Percentiles rank a stretch among this genome's conserved stretches.
phyloP scores from a whole-genome alignment of 2,888 invertebrate genomes.

The Tridacna crocea region DNA sequence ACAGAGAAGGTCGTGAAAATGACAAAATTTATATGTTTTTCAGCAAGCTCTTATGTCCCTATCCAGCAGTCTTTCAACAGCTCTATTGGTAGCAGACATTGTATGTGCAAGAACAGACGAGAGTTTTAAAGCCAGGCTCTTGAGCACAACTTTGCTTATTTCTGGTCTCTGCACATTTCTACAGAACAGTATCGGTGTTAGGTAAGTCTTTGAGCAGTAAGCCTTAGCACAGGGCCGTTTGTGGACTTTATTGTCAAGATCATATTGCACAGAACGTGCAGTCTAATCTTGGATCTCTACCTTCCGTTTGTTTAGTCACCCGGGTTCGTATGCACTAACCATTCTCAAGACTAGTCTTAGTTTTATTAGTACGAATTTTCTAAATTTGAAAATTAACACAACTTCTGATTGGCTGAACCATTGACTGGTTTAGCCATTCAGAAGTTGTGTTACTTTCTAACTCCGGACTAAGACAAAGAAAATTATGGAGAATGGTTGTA shows the following conservation, averaged over 20 bases:
- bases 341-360: too few species aligned
- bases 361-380: too few species aligned
- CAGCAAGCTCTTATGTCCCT: slow-evolving; percentile 66
- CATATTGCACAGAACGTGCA: too few species aligned
- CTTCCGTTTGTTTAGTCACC: not conserved
- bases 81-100: slow-evolving; percentile 60
- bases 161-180: slow-evolving; percentile 64
- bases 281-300: not conserved
- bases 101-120: slow-evolving; percentile 62
- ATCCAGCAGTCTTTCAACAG: slow-evolving; percentile 57
- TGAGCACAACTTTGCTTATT: slow-evolving; percentile 63
- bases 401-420: too few species aligned
- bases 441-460: too few species aligned
- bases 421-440: too few species aligned
- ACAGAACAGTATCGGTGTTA: slow-evolving; percentile 60
- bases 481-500: too few species aligned
- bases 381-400: too few species aligned
- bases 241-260: too few species aligned
- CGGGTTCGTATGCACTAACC: too few species aligned
- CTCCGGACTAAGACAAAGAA: too few species aligned
- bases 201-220: slow-evolving; percentile 38
- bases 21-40: not conserved
- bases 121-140: slow-evolving; percentile 54
- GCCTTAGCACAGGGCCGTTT: not conserved
- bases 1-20: too few species aligned